These are phyloP conservation scores for Rhamphomyia laevipes DNA, from an alignment of 2,888 invertebrate species.

Conservation along the genomic window DNA sequence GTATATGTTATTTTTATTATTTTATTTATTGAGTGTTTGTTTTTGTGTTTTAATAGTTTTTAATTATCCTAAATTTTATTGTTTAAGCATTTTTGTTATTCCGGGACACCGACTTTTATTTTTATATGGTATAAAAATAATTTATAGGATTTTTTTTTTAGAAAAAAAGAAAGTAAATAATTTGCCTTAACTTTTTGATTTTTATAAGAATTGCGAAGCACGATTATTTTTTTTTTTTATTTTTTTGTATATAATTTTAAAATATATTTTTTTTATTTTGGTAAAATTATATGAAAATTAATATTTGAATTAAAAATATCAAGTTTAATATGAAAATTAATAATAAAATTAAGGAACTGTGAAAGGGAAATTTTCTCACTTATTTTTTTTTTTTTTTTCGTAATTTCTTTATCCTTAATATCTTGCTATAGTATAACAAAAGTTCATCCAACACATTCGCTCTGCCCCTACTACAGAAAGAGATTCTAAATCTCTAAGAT, in stretches of 20 bases:
- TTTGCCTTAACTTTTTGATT: no score
- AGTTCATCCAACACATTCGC: slow-evolving; percentile 40
- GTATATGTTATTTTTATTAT: no score
- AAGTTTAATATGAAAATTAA: slow-evolving; percentile 34
- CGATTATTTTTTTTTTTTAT: neutral
- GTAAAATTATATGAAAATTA: slow-evolving; percentile 13
- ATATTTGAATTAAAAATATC: slow-evolving; percentile 17
- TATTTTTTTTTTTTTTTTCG: neutral
- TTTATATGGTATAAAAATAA: no score
- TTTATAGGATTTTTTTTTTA: no score
- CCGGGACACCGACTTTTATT: no score
- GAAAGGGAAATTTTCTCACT: slow-evolving; percentile 65
- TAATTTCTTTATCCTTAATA: no score
- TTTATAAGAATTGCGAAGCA: no score
- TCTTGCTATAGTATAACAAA: neutral
- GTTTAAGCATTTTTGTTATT: no score
- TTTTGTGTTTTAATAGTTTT: neutral
- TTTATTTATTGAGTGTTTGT: neutral
- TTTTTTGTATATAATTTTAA: neutral
- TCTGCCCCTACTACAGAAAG: slow-evolving; percentile 34
- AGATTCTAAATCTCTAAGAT: neutral
- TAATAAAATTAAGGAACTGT: slow-evolving; percentile 74
- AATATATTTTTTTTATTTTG: slow-evolving; percentile 9
- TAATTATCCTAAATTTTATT: neutral
- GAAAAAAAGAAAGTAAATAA: no score